Evolutionary conservation across 2,888 invertebrate genomes (phyloP).

Genomic region (Papilio protenor): DNA sequence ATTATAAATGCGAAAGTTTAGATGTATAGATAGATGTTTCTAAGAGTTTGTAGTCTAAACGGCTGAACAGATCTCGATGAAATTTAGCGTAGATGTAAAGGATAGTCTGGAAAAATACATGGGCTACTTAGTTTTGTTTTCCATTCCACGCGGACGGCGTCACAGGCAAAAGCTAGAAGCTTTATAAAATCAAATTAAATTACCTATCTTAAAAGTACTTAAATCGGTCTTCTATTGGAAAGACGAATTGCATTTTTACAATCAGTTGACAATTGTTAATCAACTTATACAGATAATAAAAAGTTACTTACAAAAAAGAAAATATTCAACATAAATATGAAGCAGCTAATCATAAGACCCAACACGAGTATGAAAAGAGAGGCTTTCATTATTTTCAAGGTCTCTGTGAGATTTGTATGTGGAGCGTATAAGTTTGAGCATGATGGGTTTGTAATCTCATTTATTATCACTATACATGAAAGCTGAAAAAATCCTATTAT

Average conservation of each 20-base stretch:
- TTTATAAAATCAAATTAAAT: neutral
- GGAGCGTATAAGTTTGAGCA: conserved; percentile 13
- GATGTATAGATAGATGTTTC: no score
- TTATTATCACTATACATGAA: conserved; percentile 42
- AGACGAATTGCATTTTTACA: neutral
- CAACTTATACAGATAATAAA: neutral
- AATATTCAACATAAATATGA: conserved; percentile 24
- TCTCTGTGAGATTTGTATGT: conserved; percentile 6
- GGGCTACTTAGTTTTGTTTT: no score
- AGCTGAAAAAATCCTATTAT: conserved; percentile 50
- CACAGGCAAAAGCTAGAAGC: neutral
- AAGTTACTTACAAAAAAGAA: conserved; percentile 30
- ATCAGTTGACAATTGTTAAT: neutral
- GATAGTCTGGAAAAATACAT: no score
- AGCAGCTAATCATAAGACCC: conserved; percentile 19
- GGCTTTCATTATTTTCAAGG: conserved; percentile 20
- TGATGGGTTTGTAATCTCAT: conserved; percentile 4
- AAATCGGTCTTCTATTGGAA: neutral
- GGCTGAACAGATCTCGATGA: no score
- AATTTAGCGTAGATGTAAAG: no score
- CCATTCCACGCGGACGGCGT: no score
- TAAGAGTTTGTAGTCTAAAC: no score
- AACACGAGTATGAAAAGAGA: conserved; percentile 16
- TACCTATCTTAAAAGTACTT: neutral
- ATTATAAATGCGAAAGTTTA: no score